A percentile compares a stretch with the other conserved stretches of the same genome.
phyloP scores from a whole-genome alignment of 2,113 vertebrate genomes.

The Pantherophis guttatus region DNA sequence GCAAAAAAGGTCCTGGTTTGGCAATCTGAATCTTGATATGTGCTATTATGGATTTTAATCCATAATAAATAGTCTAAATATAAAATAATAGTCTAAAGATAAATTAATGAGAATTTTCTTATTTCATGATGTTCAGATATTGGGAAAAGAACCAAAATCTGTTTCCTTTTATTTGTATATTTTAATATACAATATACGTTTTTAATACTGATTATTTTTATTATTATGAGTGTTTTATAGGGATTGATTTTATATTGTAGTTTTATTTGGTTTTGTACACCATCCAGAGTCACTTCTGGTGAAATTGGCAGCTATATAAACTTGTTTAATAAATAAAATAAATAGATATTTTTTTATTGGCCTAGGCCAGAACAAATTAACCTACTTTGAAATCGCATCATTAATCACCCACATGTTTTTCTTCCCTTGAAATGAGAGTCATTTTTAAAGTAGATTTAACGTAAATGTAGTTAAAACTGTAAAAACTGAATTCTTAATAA shows the following conservation, averaged over 20 bases:
- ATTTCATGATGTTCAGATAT: not conserved
- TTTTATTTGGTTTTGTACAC: not conserved
- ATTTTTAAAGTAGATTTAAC: not conserved
- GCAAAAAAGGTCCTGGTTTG: not conserved
- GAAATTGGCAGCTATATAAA: not conserved
- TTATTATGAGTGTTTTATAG: not conserved
- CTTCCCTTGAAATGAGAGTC: not conserved
- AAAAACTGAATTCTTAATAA: conserved; percentile 9
- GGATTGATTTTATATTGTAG: not conserved
- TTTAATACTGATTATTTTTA: not conserved
- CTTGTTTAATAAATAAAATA: not conserved
- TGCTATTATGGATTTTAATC: not conserved
- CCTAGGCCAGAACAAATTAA: conserved; percentile 1
- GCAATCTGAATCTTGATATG: not conserved
- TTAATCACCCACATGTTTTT: not conserved
- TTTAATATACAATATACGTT: not conserved
- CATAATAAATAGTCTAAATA: not conserved
- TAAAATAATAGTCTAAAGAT: not conserved
- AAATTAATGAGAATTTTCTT: not conserved
- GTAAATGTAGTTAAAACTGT: conserved; percentile 1
- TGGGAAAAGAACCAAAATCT: not conserved
- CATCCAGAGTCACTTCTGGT: not conserved
- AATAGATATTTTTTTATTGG: not conserved
- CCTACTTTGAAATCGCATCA: conserved; percentile 18
- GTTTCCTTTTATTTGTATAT: not conserved